A percentile compares a stretch with the other conserved stretches of the same genome.
Conservation (phyloP, 2,888 invertebrate genomes). For the Seladonia tumulorum region DNA sequence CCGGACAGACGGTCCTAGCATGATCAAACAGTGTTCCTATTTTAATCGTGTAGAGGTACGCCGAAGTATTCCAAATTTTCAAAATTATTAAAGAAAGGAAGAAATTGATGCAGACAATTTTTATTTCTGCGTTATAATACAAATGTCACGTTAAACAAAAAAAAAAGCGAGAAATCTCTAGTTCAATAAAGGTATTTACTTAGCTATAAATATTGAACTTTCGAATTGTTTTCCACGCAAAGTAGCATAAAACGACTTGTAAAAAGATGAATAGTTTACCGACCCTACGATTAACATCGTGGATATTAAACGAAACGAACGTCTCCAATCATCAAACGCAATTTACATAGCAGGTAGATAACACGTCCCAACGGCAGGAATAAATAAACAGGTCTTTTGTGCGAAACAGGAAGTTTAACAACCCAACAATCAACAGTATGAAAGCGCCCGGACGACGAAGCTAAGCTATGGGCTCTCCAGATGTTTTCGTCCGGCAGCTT, state of each 20-base stretch:
- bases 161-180: too few species aligned
- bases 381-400: constrained; percentile 28
- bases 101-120: too few species aligned
- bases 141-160: too few species aligned
- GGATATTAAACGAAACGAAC: background rate
- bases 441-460: constrained; percentile 5
- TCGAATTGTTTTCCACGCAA: background rate
- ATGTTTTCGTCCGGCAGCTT: constrained; percentile 44
- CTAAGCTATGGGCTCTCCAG: background rate
- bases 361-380: background rate
- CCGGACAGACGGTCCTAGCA: too few species aligned
- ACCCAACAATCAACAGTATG: constrained; percentile 9
- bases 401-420: background rate
- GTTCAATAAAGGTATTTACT: background rate
- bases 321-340: background rate
- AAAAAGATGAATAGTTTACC: background rate
- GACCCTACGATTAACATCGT: background rate
- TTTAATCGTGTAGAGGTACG: too few species aligned
- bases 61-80: too few species aligned
- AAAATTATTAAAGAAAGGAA: background rate
- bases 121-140: background rate
- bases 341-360: background rate
- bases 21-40: too few species aligned
- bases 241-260: background rate
- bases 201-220: background rate